A percentile compares a stretch with the other conserved stretches of the same genome.
Conservation (phyloP, 2,797 vertebrate genomes). For the Hozukius guyotensis region DNA sequence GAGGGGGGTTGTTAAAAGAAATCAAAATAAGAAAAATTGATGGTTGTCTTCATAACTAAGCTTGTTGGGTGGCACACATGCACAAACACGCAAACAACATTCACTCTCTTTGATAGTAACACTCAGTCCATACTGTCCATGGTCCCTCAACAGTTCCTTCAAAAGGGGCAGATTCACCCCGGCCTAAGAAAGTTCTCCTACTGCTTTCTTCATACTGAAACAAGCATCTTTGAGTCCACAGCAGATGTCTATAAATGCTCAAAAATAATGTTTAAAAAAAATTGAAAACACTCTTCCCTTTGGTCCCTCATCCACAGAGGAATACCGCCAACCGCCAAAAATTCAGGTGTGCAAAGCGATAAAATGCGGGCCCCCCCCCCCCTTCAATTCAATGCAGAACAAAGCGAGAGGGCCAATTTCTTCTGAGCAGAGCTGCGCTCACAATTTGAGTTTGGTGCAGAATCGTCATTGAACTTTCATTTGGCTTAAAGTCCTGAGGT, state of each 20-base stretch:
- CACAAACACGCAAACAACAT: slow-evolving; percentile 70
- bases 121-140: slow-evolving; percentile 79
- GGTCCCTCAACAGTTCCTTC: slow-evolving; percentile 82
- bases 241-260: slow-evolving; percentile 86
- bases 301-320: slow-evolving; percentile 72
- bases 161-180: slow-evolving; percentile 51
- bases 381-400: slow-evolving; percentile 39
- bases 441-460: slow-evolving; percentile 80
- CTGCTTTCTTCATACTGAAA: slow-evolving; percentile 79
- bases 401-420: slow-evolving; percentile 66
- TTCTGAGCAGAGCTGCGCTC: slow-evolving; percentile 80
- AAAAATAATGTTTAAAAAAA: slow-evolving; percentile 53
- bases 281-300: slow-evolving; percentile 73
- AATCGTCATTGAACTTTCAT: slow-evolving; percentile 80
- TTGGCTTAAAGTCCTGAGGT: slow-evolving; percentile 81
- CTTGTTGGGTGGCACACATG: slow-evolving; percentile 48
- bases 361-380: slow-evolving; percentile 53
- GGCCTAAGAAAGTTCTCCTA: slow-evolving; percentile 67
- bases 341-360: slow-evolving; percentile 81
- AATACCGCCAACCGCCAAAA: slow-evolving; percentile 68
- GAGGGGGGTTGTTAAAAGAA: slow-evolving; percentile 24
- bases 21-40: slow-evolving; percentile 1
- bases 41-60: slow-evolving; percentile 53
- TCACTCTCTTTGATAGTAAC: slow-evolving; percentile 78
- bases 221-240: slow-evolving; percentile 84